Evolutionary conservation across 1,140 invertebrate species (phyloP).

Genomic region (Trialeurodes vaporariorum): DNA sequence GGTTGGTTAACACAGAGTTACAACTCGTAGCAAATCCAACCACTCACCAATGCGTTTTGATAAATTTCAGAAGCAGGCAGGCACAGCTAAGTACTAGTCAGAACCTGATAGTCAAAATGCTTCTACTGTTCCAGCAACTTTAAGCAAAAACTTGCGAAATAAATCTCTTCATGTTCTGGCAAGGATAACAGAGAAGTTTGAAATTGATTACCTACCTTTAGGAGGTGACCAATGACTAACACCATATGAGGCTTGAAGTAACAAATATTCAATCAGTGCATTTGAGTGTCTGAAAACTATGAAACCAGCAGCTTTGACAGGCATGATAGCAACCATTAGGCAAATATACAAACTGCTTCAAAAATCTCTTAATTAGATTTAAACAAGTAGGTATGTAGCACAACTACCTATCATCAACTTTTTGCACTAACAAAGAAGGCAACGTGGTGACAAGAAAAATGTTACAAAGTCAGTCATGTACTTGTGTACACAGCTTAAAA

Average conservation of each 20-base stretch:
- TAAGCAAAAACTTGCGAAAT: not conserved
- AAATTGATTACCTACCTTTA: slow-evolving; percentile 43
- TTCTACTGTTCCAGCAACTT: not conserved
- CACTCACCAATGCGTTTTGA: too few species aligned
- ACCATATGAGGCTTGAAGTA: slow-evolving; percentile 60
- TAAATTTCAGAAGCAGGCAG: too few species aligned
- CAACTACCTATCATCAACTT: too few species aligned
- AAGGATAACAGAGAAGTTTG: slow-evolving; percentile 3
- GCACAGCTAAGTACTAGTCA: too few species aligned
- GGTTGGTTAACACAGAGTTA: too few species aligned
- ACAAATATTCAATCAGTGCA: slow-evolving; percentile 49
- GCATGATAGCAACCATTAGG: not conserved
- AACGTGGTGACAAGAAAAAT: too few species aligned
- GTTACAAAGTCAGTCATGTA: too few species aligned
- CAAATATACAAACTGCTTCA: not conserved
- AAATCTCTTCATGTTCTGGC: slow-evolving; percentile 1
- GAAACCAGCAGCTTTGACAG: slow-evolving; percentile 49
- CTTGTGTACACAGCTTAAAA: too few species aligned
- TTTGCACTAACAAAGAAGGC: too few species aligned
- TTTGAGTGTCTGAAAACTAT: slow-evolving; percentile 50
- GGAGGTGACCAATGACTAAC: slow-evolving; percentile 63
- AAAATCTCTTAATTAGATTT: not conserved
- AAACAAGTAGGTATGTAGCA: too few species aligned
- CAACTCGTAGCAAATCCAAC: too few species aligned
- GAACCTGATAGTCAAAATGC: too few species aligned